A percentile compares a stretch with the other conserved stretches of the same genome.
phyloP scores from a whole-genome alignment of 1,140 invertebrate genomes.

The Magallana angulata region DNA sequence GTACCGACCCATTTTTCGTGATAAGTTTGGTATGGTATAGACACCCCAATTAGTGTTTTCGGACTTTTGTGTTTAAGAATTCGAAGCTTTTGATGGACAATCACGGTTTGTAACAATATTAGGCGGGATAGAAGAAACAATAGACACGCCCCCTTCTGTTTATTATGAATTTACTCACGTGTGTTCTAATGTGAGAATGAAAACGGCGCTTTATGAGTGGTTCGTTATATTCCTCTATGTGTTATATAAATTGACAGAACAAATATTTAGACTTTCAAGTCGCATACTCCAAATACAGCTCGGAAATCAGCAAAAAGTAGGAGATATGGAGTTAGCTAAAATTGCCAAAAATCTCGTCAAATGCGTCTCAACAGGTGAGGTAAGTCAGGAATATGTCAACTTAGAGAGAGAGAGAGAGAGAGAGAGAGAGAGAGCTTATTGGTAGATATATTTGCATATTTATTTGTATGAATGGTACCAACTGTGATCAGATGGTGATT shows the following conservation, averaged over 20 bases:
- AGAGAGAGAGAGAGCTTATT: too few species aligned
- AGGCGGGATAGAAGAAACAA: neutral
- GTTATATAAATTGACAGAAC: conserved; percentile 46
- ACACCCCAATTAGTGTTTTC: too few species aligned
- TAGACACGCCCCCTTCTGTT: conserved; percentile 22
- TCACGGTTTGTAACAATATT: neutral
- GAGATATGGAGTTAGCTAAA: conserved; percentile 66
- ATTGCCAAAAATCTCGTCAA: conserved; percentile 71
- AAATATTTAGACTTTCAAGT: neutral
- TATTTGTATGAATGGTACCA: too few species aligned
- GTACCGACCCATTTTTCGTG: too few species aligned
- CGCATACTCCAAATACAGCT: neutral
- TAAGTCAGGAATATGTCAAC: conserved; percentile 43
- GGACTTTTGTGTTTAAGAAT: neutral
- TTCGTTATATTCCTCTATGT: conserved; percentile 46
- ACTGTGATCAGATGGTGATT: too few species aligned
- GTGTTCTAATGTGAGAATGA: conserved; percentile 36
- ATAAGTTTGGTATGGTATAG: too few species aligned
- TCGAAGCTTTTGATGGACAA: neutral
- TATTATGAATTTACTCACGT: conserved; percentile 25
- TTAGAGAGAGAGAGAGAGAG: too few species aligned
- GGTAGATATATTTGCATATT: too few species aligned
- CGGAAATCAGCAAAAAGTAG: neutral
- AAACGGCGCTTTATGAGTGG: conserved; percentile 45
- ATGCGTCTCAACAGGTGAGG: conserved; percentile 65